Evolutionary conservation across 2,888 invertebrate species (phyloP), one percentile per base, ranked within the genome.

Genomic region (Asteroscopus sphinx): DNA sequence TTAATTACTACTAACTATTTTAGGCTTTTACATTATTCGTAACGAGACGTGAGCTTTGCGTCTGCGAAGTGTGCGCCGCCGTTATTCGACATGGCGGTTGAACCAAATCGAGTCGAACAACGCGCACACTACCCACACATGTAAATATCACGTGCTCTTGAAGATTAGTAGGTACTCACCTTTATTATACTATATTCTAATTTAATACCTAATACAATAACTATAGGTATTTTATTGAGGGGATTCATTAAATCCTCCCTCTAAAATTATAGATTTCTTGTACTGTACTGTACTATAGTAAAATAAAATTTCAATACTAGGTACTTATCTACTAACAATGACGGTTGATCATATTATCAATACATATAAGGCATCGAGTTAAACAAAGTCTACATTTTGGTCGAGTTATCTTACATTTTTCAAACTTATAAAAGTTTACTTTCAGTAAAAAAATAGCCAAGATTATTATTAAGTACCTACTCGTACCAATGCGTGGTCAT

Each of bases 391-490:
- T 68, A 49, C 12, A 48, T 48, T 65, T 67, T 67, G 57, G 58
- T 67, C 52, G 15, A 28, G 40, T 48, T 62, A 66, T 58, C 62
- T 65, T 66, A 62, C 41, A 44, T 51, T 35, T 39, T 51, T 51
- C 40, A 48, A 49, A 47, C 26, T 51, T 39, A 25, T 37, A 42
- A 25, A 28, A 47, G 13, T 51, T 46, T 46, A 46, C 1, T 26
- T 11, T 33, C 9, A 41, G 15, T 56, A 55, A 51, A 30, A 15
- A 52, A 55, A 33, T 33, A 48, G 53, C 52, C 51, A 62, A 52
- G 37, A 57, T 68, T 54, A 42, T 35, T 57, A 73, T 72, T 73
- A 75, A 75, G 75, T 75, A 75, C 73, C 75, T 60, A 68, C 55
- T 61, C 56, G 75, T 75, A 75, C 73, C 75, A 62, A 68, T 57